Base-by-base conservation (phyloP, 1,140 invertebrate genomes). In the Drosophila ohnishii region DNA sequence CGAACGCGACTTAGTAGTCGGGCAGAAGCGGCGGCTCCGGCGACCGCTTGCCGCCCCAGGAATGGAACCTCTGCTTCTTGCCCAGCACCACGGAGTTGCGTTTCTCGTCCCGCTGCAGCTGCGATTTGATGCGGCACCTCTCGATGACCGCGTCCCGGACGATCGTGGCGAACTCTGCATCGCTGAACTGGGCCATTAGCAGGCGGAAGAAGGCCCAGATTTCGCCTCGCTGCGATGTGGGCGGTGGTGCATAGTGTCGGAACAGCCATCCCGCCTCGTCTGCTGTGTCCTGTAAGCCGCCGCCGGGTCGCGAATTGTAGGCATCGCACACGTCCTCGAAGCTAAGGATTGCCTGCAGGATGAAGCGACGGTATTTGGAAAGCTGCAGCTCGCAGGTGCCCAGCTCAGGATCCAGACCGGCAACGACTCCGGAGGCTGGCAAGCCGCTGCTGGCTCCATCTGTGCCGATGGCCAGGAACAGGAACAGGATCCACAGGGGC, bases 31-130 rank as follows among this genome's bases (percentile, higher is more conserved):
- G 42, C 7, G 55, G 65, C 11, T 77, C 76, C 44, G 67, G 65
- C 1, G 90, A 75, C n/a, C 90, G 59, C 55, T 93, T 92, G 48
- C 92, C 90, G 32, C 86, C 89, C 90, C 92, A 93, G 7, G 91
- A 92, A 56, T 92, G 90, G 67, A 93, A 92, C 11, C 84, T 78
- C 42, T 88, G 82, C 60, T 90, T 92, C 64, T 91, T 92, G 48
- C 90, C 90, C n/a, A 91, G 61, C 5, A 91, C 85, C 42, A 91
- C 85, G 2, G 85, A 77, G 40, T 91, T 90, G 14, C 90, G 87
- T 61, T 91, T 91, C 35, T 91, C 90, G 45, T 91, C 89, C 5
- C 84, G 81, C 59, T 91, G 90, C 16, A 80, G 47, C 40, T 87
- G 83, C 2, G 71, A 79, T 28, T 90, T 90, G 5, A 87, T 58